These are phyloP conservation scores for Hirtodrosophila duncani DNA, from an alignment of 2,888 invertebrate genomes.

Conservation along the genomic window DNA sequence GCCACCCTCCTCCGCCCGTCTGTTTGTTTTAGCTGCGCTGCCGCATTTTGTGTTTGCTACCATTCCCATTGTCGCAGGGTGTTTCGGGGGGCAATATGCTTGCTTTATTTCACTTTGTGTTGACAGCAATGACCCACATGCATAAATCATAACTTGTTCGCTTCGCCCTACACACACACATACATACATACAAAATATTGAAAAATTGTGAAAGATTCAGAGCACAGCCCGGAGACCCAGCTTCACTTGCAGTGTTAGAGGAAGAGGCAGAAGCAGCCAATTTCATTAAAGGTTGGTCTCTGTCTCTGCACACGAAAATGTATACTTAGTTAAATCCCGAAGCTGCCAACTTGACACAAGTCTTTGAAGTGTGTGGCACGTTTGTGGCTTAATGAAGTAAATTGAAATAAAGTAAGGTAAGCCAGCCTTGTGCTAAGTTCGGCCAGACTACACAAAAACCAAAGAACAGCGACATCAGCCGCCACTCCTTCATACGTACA, in stretches of 20 bases:
- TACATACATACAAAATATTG: conserved; percentile 35
- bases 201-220: conserved; percentile 36
- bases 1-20: not conserved
- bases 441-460: too few relatives aligned
- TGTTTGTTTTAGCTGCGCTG: conserved; percentile 2
- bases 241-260: too few relatives aligned
- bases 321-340: conserved; percentile 5
- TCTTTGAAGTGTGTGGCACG: conserved; percentile 23
- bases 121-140: conserved; percentile 76
- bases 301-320: too few relatives aligned
- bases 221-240: too few relatives aligned
- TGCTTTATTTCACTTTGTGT: conserved; percentile 60
- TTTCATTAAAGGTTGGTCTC: too few relatives aligned
- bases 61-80: conserved; percentile 23
- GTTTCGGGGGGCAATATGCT: conserved; percentile 47
- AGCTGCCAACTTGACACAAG: conserved; percentile 16
- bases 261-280: too few relatives aligned
- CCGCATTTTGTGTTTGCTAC: conserved; percentile 9
- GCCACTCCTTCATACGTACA: too few relatives aligned
- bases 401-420: conserved; percentile 16
- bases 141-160: conserved; percentile 73
- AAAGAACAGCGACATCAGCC: too few relatives aligned
- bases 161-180: conserved; percentile 9
- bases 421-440: conserved; percentile 5
- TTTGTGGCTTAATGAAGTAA: conserved; percentile 25